A percentile compares a stretch with the other conserved stretches of the same genome.
Evolutionary conservation across 2,113 vertebrate species (phyloP).

Genomic region (Trachemys scripta): DNA sequence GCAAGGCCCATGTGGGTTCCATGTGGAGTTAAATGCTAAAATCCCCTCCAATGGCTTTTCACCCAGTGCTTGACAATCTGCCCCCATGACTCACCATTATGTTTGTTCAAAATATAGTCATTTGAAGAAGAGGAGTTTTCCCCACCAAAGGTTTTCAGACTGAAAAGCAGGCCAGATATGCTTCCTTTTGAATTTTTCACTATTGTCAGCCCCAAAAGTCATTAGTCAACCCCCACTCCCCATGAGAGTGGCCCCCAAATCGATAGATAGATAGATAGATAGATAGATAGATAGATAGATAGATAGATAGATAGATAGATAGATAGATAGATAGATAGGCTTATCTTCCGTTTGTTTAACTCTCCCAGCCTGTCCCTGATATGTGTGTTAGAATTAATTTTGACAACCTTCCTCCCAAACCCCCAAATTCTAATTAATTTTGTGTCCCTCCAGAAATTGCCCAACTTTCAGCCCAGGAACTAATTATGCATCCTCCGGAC

Average conservation of each 20-base stretch:
- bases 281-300: neutral
- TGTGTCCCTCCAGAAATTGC: neutral
- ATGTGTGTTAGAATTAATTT: neutral
- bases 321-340: neutral
- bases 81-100: neutral
- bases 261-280: too few species aligned
- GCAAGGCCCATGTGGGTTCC: neutral
- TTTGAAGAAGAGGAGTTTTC: neutral
- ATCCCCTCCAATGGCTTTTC: neutral
- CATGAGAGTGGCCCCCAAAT: neutral
- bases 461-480: neutral
- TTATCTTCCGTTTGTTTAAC: neutral
- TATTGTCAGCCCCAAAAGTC: too few species aligned
- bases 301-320: too few species aligned
- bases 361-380: too few species aligned
- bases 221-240: neutral
- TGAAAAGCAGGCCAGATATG: too few species aligned
- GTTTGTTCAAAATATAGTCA: neutral
- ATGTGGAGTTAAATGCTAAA: neutral
- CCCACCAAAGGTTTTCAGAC: too few species aligned
- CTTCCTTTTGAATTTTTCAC: too few species aligned
- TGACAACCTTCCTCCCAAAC: neutral
- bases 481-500: neutral
- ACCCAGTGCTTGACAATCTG: neutral
- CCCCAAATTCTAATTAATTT: neutral